phyloP scores from a whole-genome alignment of 35 echinoderm and acorn worm genomes.

The Hemicentrotus pulcherrimus region DNA sequence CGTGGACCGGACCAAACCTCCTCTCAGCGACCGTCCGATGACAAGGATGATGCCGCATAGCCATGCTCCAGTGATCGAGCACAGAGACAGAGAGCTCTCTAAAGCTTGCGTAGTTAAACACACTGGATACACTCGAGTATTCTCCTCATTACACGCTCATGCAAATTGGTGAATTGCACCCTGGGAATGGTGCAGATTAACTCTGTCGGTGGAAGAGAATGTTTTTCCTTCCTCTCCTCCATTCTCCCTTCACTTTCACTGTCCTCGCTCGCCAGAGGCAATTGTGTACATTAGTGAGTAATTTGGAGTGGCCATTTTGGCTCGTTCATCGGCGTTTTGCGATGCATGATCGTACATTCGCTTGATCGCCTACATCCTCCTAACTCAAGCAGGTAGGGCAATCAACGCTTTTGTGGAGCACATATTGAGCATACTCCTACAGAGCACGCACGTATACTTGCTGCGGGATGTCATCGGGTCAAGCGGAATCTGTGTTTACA shows the following conservation, averaged over 20 bases:
- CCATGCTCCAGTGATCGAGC: not conserved
- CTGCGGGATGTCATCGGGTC: not conserved
- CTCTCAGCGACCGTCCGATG: not conserved
- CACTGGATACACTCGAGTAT: not conserved
- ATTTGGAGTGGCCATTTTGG: conserved; percentile 16
- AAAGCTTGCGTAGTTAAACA: conserved; percentile 1
- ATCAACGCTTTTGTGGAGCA: not conserved
- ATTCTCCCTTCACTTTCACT: not conserved
- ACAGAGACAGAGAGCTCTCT: not conserved
- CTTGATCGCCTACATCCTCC: not conserved
- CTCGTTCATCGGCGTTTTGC: not conserved
- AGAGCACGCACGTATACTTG: not conserved
- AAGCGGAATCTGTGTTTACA: conserved; percentile 27
- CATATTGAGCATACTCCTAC: not conserved
- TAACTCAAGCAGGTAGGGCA: not conserved
- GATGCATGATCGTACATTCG: not conserved
- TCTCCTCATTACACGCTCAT: not conserved
- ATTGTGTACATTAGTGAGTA: not conserved
- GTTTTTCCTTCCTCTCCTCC: not conserved
- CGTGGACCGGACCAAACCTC: not conserved
- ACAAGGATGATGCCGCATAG: not conserved
- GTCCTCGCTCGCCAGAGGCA: not conserved
- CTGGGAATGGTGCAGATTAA: not conserved
- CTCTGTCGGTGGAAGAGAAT: not conserved
- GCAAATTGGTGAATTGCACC: conserved; percentile 1